Evolutionary conservation across 2,888 invertebrate species (phyloP), one percentile per base, ranked within the genome.

Genomic region (Nemapogon koenigi): DNA sequence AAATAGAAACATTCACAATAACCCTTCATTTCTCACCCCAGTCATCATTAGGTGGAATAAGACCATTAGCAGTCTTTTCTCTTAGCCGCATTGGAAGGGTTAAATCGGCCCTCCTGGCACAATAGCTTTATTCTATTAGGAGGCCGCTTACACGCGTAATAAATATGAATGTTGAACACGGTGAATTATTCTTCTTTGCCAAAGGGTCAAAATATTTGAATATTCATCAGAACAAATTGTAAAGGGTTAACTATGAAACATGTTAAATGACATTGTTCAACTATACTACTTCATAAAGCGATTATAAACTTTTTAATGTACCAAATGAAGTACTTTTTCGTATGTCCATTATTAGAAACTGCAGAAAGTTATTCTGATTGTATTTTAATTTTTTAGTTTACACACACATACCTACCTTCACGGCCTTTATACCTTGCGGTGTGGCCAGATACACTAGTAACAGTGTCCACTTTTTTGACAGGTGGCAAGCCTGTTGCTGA

Each of bases 121-220:
- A 70, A 72, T 71, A 56, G 68, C 66, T 67, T 69, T 68, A 75
- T 75, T 73, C 69, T 71, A 73, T 72, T 75, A 71, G 54, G 52
- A 52, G 57, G 16, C 59, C 68, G 70, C 64, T 76, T 76, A 75
- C 72, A 75, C 70, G 76, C 67, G 65, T 71, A 66, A 72, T 78
- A 78, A 76, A 76, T 78, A 75, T 76, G 76, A 76, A 76, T 75
- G 78, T 71, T 66, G 70, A 70, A 71, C 70, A 69, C 59, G 62
- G 62, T 51, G 65, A 70, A 71, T 75, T 73, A 75, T 64, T 55
- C 66, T 67, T 57, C 66, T 69, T 67, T 62, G 68, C 64, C 62
- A 59, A 29, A 67, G 73, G 78, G 76, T 75, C 78, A 76, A 69
- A 76, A 76, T 75, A 76, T 78, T 78, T 75, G 67, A 78, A 78